These are phyloP conservation scores for Achatina immaculata DNA, from an alignment of 1,140 invertebrate species.

Conservation along the genomic window DNA sequence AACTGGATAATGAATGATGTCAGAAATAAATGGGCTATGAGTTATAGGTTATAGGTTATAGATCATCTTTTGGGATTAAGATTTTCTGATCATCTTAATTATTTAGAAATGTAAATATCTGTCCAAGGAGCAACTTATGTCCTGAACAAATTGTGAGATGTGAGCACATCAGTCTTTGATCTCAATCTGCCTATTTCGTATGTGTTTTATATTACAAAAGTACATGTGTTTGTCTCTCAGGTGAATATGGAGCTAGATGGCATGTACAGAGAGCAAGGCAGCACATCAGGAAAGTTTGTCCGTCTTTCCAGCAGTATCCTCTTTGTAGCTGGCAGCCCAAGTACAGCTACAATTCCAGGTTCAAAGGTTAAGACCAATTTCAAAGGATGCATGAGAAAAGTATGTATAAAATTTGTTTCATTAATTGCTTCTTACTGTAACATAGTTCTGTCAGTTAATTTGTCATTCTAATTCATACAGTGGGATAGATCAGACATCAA, in stretches of 20 bases:
- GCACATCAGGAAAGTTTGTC: slow-evolving; percentile 91
- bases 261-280: slow-evolving; percentile 90
- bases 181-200: too few relatives aligned
- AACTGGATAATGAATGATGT: too few relatives aligned
- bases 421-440: neutral
- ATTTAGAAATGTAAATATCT: too few relatives aligned
- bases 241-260: slow-evolving; percentile 92
- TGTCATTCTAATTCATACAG: neutral
- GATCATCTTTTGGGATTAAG: too few relatives aligned
- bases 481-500: too few relatives aligned
- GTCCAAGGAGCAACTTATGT: too few relatives aligned
- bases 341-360: slow-evolving; percentile 83
- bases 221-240: slow-evolving; percentile 73
- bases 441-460: neutral
- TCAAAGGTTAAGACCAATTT: slow-evolving; percentile 90
- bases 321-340: slow-evolving; percentile 90
- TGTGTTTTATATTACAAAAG: too few relatives aligned
- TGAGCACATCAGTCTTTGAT: too few relatives aligned
- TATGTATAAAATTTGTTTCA: slow-evolving; percentile 69
- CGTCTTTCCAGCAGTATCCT: slow-evolving; percentile 88
- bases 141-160: too few relatives aligned
- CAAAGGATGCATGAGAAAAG: slow-evolving; percentile 94
- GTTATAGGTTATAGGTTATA: too few relatives aligned
- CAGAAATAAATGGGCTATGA: too few relatives aligned
- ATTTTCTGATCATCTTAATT: too few relatives aligned